Percentiles rank a stretch among this genome's conserved stretches.
These are phyloP conservation scores for Dendroctonus ponderosae DNA, from an alignment of 1,140 invertebrate species.

Conservation along the genomic window DNA sequence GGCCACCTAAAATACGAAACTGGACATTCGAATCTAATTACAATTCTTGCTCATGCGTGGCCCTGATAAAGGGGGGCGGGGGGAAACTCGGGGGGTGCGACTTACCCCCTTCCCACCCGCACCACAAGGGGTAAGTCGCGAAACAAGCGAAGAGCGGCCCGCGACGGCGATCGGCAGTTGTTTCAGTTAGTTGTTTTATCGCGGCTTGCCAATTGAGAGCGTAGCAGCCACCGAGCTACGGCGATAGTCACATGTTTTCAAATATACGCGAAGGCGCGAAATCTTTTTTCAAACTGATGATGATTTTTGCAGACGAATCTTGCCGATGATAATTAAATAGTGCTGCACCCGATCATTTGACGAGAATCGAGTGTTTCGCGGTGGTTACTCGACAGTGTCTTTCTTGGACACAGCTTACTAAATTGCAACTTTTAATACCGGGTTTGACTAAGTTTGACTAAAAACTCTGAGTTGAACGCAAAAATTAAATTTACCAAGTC, in stretches of 20 bases:
- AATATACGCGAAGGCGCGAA: conserved; percentile 26
- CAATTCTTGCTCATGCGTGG: conserved; percentile 52
- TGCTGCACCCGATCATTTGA: no score
- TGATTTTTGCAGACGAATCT: neutral
- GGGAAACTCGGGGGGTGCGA: conserved; percentile 26
- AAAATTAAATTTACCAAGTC: no score
- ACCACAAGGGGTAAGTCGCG: conserved; percentile 31
- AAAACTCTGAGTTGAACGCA: no score
- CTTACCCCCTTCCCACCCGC: conserved; percentile 33
- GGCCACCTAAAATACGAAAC: conserved; percentile 48
- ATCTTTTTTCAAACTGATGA: conserved; percentile 12
- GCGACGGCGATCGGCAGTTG: conserved; percentile 32
- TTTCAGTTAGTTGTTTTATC: conserved; percentile 32
- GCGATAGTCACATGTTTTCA: conserved; percentile 26
- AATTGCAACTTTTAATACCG: no score
- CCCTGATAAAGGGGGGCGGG: conserved; percentile 27
- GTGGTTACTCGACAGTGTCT: no score
- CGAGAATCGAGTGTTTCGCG: no score
- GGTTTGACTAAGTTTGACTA: no score
- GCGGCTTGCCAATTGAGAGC: conserved; percentile 25
- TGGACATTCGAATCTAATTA: conserved; percentile 54
- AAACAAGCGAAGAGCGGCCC: conserved; percentile 31
- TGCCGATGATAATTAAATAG: no score
- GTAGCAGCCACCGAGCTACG: conserved; percentile 10
- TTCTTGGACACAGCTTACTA: no score